These are phyloP conservation scores for Pachypeltis micranthus DNA, from an alignment of 1,140 invertebrate genomes.

Conservation along the genomic window DNA sequence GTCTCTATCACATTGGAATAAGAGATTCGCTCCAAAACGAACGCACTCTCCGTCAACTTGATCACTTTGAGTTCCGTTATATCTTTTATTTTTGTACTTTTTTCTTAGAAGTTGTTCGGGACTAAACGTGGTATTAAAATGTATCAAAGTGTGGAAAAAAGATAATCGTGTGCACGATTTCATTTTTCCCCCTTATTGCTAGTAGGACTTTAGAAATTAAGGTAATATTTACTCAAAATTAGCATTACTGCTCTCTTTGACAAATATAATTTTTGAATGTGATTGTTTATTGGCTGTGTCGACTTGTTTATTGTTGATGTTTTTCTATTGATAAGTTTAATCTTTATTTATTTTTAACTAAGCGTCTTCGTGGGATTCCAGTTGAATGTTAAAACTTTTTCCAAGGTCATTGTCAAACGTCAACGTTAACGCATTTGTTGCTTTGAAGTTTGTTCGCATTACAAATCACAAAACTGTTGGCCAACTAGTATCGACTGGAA, in stretches of 20 bases:
- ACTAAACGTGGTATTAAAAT: conserved; percentile 13
- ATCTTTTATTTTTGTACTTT: background rate
- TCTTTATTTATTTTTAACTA: too few relatives aligned
- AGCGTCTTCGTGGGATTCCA: too few relatives aligned
- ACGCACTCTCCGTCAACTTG: background rate
- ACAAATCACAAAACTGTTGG: too few relatives aligned
- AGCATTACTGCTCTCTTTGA: background rate
- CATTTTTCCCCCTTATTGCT: background rate
- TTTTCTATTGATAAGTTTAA: too few relatives aligned
- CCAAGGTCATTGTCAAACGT: too few relatives aligned
- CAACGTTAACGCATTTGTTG: too few relatives aligned
- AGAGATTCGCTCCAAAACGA: background rate
- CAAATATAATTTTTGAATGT: background rate
- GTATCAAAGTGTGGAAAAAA: background rate
- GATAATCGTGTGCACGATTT: background rate
- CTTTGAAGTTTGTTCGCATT: too few relatives aligned
- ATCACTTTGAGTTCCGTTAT: background rate
- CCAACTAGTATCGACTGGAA: too few relatives aligned
- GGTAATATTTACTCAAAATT: background rate
- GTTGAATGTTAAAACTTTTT: too few relatives aligned
- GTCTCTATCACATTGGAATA: background rate
- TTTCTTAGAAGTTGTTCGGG: conserved; percentile 8
- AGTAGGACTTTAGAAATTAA: background rate
- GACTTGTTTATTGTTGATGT: too few relatives aligned
- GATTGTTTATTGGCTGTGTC: too few relatives aligned